Evolutionary conservation across 2,113 vertebrate species (phyloP).

Genomic region (Ictalurus furcatus): DNA sequence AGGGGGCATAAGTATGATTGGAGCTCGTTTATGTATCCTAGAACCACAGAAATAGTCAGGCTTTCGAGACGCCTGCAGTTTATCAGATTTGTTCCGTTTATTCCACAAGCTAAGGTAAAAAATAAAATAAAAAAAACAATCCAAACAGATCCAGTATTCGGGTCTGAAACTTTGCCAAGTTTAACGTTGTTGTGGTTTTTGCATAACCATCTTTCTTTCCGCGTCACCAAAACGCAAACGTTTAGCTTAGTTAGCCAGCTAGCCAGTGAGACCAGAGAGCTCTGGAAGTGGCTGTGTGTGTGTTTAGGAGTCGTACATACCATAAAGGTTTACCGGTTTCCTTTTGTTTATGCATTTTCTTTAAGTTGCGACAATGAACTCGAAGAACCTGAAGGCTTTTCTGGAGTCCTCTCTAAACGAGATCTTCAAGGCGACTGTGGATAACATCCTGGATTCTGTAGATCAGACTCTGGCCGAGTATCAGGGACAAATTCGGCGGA

Average conservation of each 20-base stretch:
- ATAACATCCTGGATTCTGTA: slow-evolving; percentile 72
- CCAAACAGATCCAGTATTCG: neutral
- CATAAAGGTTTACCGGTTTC: neutral
- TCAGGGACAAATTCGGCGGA: slow-evolving; percentile 64
- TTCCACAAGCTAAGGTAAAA: neutral
- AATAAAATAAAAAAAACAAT: neutral
- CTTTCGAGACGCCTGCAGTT: slow-evolving; percentile 20
- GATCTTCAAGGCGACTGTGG: slow-evolving; percentile 73
- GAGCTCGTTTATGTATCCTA: neutral
- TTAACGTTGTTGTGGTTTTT: neutral
- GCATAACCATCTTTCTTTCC: neutral
- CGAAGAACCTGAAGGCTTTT: slow-evolving; percentile 64
- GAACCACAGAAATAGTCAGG: slow-evolving; percentile 21
- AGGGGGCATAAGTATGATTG: neutral
- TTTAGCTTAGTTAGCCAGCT: slow-evolving; percentile 20
- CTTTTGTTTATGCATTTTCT: neutral
- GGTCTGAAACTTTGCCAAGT: neutral
- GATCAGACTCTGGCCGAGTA: slow-evolving; percentile 70
- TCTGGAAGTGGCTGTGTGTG: neutral
- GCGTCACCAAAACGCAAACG: neutral
- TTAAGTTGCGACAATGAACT: slow-evolving; percentile 54
- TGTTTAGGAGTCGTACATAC: neutral
- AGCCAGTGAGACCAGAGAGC: neutral
- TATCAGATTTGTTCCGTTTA: neutral
- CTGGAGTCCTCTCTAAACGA: slow-evolving; percentile 72